Percentiles rank a stretch among this genome's conserved stretches.
These are phyloP conservation scores for Mungos mungo DNA, from an alignment of 2,113 vertebrate species.

Conservation along the genomic window DNA sequence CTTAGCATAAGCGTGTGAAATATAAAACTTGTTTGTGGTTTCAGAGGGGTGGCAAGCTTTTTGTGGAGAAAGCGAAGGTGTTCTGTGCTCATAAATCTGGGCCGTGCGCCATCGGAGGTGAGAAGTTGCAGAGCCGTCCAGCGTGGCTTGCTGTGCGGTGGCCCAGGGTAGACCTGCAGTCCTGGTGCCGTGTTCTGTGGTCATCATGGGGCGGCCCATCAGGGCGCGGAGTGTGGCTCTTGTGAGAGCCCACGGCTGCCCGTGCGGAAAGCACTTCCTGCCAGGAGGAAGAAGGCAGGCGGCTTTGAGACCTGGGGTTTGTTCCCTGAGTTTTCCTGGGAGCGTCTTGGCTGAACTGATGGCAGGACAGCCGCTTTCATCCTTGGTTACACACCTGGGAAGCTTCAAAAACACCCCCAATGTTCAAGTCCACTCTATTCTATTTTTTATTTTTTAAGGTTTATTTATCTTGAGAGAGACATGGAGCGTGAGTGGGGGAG, in stretches of 20 bases:
- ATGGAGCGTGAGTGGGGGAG: no score
- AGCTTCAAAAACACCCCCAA: neutral
- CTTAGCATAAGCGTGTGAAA: neutral
- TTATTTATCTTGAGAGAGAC: no score
- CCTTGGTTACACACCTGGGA: neutral
- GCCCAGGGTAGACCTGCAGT: accelerated
- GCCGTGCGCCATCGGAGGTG: accelerated
- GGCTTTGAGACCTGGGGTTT: neutral
- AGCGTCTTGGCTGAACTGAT: neutral
- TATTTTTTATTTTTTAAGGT: no score
- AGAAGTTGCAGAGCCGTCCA: neutral
- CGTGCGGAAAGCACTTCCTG: neutral
- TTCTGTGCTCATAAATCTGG: accelerated
- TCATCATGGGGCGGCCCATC: neutral
- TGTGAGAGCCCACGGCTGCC: accelerated
- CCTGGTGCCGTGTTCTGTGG: no score
- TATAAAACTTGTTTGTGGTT: neutral
- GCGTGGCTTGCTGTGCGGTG: neutral
- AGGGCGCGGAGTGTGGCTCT: neutral
- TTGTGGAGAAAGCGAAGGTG: neutral
- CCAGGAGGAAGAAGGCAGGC: neutral
- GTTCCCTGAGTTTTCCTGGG: neutral
- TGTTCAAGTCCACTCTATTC: neutral
- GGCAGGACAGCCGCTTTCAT: neutral
- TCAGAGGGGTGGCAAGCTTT: neutral